Evolutionary conservation across 2,113 vertebrate species (phyloP), one percentile per base, ranked within the genome.

Genomic region (Monopterus albus): DNA sequence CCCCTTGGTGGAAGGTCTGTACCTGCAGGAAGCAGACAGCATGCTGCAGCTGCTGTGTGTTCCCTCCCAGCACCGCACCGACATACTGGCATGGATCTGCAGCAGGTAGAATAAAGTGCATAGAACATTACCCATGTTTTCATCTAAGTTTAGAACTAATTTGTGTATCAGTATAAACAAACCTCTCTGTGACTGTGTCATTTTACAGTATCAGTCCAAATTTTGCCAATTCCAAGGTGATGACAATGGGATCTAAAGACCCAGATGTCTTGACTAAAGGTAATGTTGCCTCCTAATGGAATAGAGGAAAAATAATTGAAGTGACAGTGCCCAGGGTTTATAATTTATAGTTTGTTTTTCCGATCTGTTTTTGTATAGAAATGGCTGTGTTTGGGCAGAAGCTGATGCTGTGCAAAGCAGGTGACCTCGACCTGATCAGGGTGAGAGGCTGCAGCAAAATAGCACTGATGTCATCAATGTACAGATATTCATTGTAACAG

Each of bases 81-180:
- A 94, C 50, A 94, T 96, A 23, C 87, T 97, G 67, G 85, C 93
- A 6, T 97, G 96, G 96, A 91, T 96, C 59, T 96, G 87, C 74
- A 63, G 57, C 81, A 89, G 94, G 96, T 96, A 62, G 1, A 23
- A 12, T 0, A 5, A 53, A 13, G 31, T 2, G 1, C 6, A 31
- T 1, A 2, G 2, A n/a, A 18, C 25, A 23, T 31, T 2, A 3
- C 5, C 1, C 0, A 6, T 43, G 11, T 4, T 23, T n/a, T n/a
- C n/a, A n/a, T n/a, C n/a, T n/a, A n/a, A n/a, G n/a, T n/a, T n/a
- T n/a, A n/a, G n/a, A n/a, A n/a, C n/a, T n/a, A n/a, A n/a, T n/a
- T n/a, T n/a, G n/a, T n/a, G n/a, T n/a, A n/a, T n/a, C n/a, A n/a
- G n/a, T n/a, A n/a, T n/a, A n/a, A n/a, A n/a, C n/a, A n/a, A n/a